A percentile compares a stretch with the other conserved stretches of the same genome.
Evolutionary conservation across 2,888 invertebrate species (phyloP).

Genomic region (Dilophus febrilis): DNA sequence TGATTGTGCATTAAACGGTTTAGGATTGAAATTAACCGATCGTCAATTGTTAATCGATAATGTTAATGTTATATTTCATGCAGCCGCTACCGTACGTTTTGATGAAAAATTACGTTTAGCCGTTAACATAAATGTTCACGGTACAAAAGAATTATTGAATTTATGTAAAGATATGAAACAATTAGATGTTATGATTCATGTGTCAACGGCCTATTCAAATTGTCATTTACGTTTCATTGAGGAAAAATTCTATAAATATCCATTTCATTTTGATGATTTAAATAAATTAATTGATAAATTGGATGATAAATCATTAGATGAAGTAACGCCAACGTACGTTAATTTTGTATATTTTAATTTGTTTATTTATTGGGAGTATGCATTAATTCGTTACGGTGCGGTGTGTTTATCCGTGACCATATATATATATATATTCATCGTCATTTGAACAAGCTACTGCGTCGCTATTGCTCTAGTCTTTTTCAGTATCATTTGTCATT

Average conservation of each 20-base stretch:
- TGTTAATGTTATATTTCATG: constrained; percentile 52
- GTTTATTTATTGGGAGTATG: not conserved
- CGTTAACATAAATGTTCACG: constrained; percentile 61
- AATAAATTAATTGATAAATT: constrained; percentile 32
- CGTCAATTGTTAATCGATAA: constrained; percentile 43
- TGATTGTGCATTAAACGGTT: constrained; percentile 45
- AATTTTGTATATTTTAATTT: not conserved
- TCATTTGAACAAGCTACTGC: too few relatives aligned
- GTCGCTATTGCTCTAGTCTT: too few relatives aligned
- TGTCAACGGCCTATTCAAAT: constrained; percentile 69
- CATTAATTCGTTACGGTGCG: too few relatives aligned
- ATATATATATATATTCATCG: too few relatives aligned
- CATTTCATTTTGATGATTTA: constrained; percentile 34
- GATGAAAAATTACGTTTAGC: constrained; percentile 67
- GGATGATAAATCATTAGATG: constrained; percentile 32
- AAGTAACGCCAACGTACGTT: constrained; percentile 37
- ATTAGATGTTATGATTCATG: constrained; percentile 57
- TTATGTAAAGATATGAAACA: constrained; percentile 52
- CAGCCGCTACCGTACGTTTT: constrained; percentile 77
- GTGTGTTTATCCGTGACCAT: too few relatives aligned
- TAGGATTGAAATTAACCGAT: constrained; percentile 44
- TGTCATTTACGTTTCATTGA: constrained; percentile 44
- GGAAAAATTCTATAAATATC: constrained; percentile 46
- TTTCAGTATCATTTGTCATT: too few relatives aligned
- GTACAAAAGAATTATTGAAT: constrained; percentile 56